phyloP scores from a whole-genome alignment of 2,888 invertebrate species.

The Cryptocheilus praepositus region DNA sequence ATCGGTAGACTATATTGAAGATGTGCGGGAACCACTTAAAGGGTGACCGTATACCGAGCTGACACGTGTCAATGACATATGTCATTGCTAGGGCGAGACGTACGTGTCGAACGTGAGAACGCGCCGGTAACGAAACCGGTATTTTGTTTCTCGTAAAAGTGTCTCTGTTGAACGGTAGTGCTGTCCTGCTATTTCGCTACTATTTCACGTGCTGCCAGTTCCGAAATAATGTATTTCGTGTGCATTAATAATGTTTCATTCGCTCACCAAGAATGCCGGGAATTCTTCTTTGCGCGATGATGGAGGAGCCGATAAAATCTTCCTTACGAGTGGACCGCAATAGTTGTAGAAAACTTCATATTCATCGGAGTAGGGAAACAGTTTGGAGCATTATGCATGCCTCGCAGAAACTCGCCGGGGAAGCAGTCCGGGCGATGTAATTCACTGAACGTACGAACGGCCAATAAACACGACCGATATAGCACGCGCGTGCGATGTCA shows the following conservation, averaged over 20 bases:
- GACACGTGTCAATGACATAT: conserved; percentile 43
- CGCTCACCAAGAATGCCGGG: neutral
- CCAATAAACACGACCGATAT: too few species aligned
- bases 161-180: conserved; percentile 1
- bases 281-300: neutral
- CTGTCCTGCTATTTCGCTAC: neutral
- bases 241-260: conserved; percentile 4
- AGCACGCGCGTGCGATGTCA: too few species aligned
- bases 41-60: conserved; percentile 23
- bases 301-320: conserved; percentile 9
- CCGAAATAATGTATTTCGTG: conserved; percentile 1
- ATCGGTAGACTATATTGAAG: neutral
- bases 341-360: conserved; percentile 2
- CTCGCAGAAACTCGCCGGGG: too few species aligned
- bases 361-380: conserved; percentile 3
- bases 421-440: too few species aligned
- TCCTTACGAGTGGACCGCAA: neutral
- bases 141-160: conserved; percentile 35
- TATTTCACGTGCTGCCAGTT: too few species aligned
- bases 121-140: conserved; percentile 28
- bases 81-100: conserved; percentile 37
- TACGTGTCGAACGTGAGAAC: conserved; percentile 44
- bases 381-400: neutral
- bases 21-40: conserved; percentile 30
- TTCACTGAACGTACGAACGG: too few species aligned